These are phyloP conservation scores for Falcunculus frontatus DNA, from an alignment of 2,113 vertebrate species.

Conservation along the genomic window DNA sequence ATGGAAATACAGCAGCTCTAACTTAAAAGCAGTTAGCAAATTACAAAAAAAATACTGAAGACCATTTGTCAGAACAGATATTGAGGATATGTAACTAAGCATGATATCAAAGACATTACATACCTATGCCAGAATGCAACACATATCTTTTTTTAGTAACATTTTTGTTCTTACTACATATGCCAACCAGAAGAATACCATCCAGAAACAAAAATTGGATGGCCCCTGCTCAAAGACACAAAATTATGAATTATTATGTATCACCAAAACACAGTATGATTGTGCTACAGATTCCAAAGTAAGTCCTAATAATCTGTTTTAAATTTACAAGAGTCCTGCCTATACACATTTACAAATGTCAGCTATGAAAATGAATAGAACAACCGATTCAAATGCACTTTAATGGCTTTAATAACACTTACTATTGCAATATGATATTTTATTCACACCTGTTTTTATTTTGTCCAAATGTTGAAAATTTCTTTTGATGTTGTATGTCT, in stretches of 20 bases:
- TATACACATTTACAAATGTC: slow-evolving; percentile 37
- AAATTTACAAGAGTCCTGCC: slow-evolving; percentile 20
- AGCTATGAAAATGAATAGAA: slow-evolving; percentile 50
- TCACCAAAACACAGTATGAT: background rate
- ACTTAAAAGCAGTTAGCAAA: background rate
- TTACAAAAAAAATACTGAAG: background rate
- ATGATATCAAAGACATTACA: background rate
- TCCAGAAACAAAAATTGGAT: background rate
- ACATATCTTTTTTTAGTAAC: background rate
- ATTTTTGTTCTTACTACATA: background rate
- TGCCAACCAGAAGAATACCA: background rate
- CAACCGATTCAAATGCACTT: slow-evolving; percentile 2
- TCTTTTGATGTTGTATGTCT: slow-evolving; percentile 51
- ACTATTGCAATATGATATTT: slow-evolving; percentile 37
- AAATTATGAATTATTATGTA: background rate
- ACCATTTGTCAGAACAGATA: background rate
- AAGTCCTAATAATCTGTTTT: slow-evolving; percentile 7
- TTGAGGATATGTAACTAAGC: background rate
- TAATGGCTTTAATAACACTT: slow-evolving; percentile 54
- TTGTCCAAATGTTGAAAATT: slow-evolving; percentile 33
- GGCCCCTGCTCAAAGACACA: background rate
- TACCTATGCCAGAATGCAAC: background rate
- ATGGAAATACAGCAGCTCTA: background rate
- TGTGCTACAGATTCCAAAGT: background rate
- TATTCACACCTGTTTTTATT: slow-evolving; percentile 65